phyloP scores from a whole-genome alignment of 37 sponge, comb jelly and placozoan genomes.

The Oscarella lobularis region DNA sequence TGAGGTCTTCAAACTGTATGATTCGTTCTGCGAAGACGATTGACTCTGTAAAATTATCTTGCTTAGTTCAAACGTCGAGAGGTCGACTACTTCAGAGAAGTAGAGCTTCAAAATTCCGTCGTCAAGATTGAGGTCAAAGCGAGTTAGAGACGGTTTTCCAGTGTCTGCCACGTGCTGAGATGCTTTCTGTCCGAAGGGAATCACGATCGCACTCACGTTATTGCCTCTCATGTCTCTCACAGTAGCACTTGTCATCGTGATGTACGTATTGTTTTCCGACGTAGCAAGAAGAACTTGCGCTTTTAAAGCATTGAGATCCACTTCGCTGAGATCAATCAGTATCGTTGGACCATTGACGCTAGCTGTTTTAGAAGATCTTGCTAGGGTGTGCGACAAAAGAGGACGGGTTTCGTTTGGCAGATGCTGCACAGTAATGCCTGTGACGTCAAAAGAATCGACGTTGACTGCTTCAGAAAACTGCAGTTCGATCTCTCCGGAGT shows the following conservation, averaged over 20 bases:
- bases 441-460: constrained; percentile 40
- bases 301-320: background rate
- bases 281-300: constrained; percentile 25
- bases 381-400: background rate
- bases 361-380: background rate
- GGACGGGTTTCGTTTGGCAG: background rate
- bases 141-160: constrained; percentile 30
- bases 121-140: constrained; percentile 35
- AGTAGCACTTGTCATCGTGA: constrained; percentile 37
- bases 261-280: constrained; percentile 42
- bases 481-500: constrained; percentile 33
- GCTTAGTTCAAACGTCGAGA: background rate
- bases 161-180: background rate
- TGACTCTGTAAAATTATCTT: background rate
- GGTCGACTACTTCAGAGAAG: constrained; percentile 68
- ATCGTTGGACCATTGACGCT: background rate
- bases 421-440: constrained; percentile 54
- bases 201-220: constrained; percentile 6
- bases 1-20: background rate
- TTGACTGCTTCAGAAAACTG: constrained; percentile 73
- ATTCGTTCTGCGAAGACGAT: background rate
- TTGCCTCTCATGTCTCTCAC: constrained; percentile 45
- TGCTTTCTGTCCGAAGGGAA: background rate
- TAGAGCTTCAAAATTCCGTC: constrained; percentile 33
- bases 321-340: background rate